Percentiles rank a stretch among this genome's conserved stretches.
Conservation (phyloP, 2,888 invertebrate species). For the Drosophila putrida region DNA sequence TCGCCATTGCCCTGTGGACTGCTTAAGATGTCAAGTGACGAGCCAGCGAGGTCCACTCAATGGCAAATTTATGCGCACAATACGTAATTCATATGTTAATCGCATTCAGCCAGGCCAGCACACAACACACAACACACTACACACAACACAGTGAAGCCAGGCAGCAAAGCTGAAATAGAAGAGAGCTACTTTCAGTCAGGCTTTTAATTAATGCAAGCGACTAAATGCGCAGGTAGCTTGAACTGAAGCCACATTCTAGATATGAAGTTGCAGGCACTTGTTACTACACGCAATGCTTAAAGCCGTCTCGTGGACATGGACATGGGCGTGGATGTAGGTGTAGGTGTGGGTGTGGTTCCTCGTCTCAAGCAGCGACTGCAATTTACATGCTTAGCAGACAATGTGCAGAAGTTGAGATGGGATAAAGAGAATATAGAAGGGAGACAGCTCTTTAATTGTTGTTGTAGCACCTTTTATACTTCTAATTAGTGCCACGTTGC, state of each 20-base stretch:
- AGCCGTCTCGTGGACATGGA: constrained; percentile 4
- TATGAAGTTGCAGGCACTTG: constrained; percentile 1
- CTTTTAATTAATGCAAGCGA: constrained; percentile 73
- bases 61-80: constrained; percentile 79
- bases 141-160: background rate
- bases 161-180: background rate
- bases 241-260: background rate
- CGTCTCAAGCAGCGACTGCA: constrained; percentile 67
- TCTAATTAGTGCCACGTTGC: constrained; percentile 79
- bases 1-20: constrained; percentile 54
- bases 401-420: constrained; percentile 31
- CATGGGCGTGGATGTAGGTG: background rate
- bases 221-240: constrained; percentile 62
- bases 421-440: background rate
- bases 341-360: constrained; percentile 19
- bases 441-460: constrained; percentile 60
- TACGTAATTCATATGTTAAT: constrained; percentile 79
- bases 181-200: constrained; percentile 33
- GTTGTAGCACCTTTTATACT: constrained; percentile 78
- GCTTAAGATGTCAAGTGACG: constrained; percentile 79
- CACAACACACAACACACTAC: constrained; percentile 4
- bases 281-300: constrained; percentile 2
- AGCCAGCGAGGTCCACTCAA: constrained; percentile 49
- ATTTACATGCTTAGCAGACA: constrained; percentile 73
- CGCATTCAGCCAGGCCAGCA: constrained; percentile 47